Conservation (phyloP, 1,140 invertebrate species). For the Helicoverpa zea region DNA sequence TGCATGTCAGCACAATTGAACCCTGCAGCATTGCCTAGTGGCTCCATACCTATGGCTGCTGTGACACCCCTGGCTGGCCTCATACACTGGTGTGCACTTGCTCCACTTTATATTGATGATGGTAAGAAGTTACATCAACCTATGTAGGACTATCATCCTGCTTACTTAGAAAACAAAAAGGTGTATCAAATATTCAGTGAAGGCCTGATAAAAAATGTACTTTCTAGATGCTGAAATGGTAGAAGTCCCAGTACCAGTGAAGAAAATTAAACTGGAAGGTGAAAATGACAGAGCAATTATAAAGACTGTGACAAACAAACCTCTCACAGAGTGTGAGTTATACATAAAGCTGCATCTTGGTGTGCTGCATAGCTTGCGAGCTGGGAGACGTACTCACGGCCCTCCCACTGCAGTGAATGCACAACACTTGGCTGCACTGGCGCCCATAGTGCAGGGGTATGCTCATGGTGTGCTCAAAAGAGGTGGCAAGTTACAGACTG, state of each 20-base stretch:
- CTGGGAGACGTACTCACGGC: constrained; percentile 83
- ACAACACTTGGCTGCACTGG: constrained; percentile 87
- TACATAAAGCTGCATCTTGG: constrained; percentile 90
- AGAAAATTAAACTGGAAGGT: constrained; percentile 82
- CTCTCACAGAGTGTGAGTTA: constrained; percentile 75
- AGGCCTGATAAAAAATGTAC: background rate
- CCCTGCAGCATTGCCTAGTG: constrained; percentile 90
- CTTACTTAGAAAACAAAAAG: too few species aligned
- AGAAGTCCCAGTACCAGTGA: constrained; percentile 68
- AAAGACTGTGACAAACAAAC: constrained; percentile 68
- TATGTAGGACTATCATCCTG: background rate
- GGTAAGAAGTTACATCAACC: constrained; percentile 54
- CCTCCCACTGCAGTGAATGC: constrained; percentile 88
- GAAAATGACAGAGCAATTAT: constrained; percentile 61
- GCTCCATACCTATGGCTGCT: constrained; percentile 93
- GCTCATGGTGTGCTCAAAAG: constrained; percentile 73
- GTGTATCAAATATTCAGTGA: too few species aligned
- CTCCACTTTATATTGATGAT: constrained; percentile 87
- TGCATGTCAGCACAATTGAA: constrained; percentile 91
- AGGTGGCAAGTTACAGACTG: constrained; percentile 64
- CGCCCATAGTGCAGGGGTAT: constrained; percentile 80
- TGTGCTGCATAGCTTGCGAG: constrained; percentile 88
- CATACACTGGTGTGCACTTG: constrained; percentile 90
- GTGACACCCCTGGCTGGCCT: constrained; percentile 93
- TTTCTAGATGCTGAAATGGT: constrained; percentile 69